phyloP scores from a whole-genome alignment of 1,140 invertebrate species.

The Arion vulgaris region DNA sequence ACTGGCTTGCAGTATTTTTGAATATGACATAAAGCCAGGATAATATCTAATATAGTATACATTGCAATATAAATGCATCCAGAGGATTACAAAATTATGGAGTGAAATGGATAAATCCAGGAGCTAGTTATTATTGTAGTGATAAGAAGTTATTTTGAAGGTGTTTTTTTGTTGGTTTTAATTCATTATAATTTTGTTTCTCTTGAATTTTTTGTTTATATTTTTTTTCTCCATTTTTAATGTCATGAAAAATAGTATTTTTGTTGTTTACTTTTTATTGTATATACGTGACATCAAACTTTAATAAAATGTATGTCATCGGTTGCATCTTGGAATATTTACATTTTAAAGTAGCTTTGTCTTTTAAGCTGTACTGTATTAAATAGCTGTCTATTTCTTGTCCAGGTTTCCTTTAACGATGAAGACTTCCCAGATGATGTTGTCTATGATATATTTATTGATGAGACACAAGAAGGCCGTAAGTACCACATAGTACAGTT shows the following conservation, averaged over 20 bases:
- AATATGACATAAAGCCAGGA: too few species aligned
- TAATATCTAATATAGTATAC: too few species aligned
- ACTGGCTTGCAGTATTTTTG: too few species aligned
- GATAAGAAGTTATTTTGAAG: too few species aligned
- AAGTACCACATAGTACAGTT: conserved; percentile 5
- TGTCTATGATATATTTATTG: conserved; percentile 37
- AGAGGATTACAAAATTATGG: too few species aligned
- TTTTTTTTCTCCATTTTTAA: not conserved
- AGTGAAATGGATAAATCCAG: too few species aligned
- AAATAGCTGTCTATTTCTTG: not conserved
- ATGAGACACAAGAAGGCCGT: conserved; percentile 41
- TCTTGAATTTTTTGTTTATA: too few species aligned
- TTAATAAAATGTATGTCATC: not conserved
- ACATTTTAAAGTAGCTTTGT: not conserved
- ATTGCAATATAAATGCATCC: too few species aligned
- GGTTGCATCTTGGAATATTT: too few species aligned
- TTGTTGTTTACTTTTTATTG: not conserved
- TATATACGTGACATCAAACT: not conserved
- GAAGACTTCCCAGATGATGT: conserved; percentile 39
- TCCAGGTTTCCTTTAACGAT: conserved; percentile 27
- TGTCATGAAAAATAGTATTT: not conserved
- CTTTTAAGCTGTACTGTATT: not conserved
- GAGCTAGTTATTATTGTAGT: too few species aligned
- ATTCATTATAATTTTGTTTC: too few species aligned
- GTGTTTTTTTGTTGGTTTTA: too few species aligned